Base-by-base conservation (phyloP, 1,140 invertebrate genomes). In the Aphaenogaster rudis region DNA sequence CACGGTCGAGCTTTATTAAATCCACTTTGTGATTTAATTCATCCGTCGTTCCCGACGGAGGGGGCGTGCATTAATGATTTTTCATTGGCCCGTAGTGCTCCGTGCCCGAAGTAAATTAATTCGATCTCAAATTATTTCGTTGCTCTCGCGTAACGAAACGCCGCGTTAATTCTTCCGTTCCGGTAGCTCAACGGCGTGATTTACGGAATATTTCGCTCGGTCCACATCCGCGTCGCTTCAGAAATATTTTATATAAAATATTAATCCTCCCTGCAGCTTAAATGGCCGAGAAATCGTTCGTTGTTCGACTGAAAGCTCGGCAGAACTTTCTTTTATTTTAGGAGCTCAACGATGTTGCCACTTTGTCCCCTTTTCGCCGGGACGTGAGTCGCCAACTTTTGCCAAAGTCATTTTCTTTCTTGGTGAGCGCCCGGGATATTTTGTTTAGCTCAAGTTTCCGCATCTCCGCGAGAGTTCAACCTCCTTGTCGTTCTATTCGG, bases 1-100 rank as follows among this genome's bases (percentile, higher is more conserved):
- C 84, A 82, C 71, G 45, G 52, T 39, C 45, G 66, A 76, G 78
- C 88, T 84, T 90, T 87, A 89, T 90, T 89, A 89, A 86, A 90
- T 90, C 64, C 71, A 84, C 64, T 72, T 67, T 87, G 72, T 52
- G 84, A 87, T 87, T 84, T 80, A 82, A 89, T 89, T 90, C 48
- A 71, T 72, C 13, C 54, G 11, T 45, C 21, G 69, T 52, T 21
- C 48, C 48, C 48, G 21, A 21, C 6, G 59, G 39, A 48, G 28
- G 8, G 8, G 9, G 17, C 5, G 39, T 17, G 63, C 21, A 71
- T 81, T 69, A 59, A 52, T 74, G 15, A 81, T 82, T 63, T 84
- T 74, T 84, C 45, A 28, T 59, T n/a, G 5, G 9, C 13, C 21
- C 48, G 7, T 33, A 36, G 8, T 50, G 76, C n/a, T n/a, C 4